Evolutionary conservation across 2,888 invertebrate genomes (phyloP).

Genomic region (Chaetogeoica ovagalla): DNA sequence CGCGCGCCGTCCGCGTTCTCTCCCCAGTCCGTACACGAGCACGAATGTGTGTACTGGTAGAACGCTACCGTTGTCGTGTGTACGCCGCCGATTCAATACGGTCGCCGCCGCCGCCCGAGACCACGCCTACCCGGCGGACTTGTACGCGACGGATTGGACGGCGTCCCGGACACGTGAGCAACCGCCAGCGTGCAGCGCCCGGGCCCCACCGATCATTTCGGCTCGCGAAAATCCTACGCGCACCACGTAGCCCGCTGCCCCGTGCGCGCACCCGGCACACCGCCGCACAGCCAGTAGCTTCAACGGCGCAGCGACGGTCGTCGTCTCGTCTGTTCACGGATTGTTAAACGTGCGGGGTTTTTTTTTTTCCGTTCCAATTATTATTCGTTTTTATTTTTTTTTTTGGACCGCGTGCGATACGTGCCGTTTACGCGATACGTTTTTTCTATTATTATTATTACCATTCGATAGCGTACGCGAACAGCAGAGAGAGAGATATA

Average conservation of each 20-base stretch:
- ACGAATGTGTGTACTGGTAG: background rate
- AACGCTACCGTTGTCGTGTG: conserved; percentile 14
- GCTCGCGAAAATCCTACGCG: conserved; percentile 52
- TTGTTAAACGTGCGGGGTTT: background rate
- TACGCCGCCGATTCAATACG: conserved; percentile 47
- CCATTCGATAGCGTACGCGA: background rate
- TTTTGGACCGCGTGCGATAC: background rate
- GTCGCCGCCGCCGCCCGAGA: conserved; percentile 12
- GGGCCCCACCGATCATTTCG: conserved; percentile 53
- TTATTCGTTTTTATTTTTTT: background rate
- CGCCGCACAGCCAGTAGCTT: conserved; percentile 42
- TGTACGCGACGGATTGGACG: conserved; percentile 48
- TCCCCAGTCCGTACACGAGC: background rate
- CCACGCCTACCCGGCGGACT: conserved; percentile 47
- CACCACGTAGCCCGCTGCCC: conserved; percentile 40
- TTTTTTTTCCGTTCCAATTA: conserved; percentile 8
- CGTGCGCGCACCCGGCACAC: conserved; percentile 46
- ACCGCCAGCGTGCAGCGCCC: conserved; percentile 52
- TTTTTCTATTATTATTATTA: background rate
- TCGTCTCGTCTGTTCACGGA: conserved; percentile 5
- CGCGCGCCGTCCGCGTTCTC: background rate
- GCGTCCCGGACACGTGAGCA: conserved; percentile 51
- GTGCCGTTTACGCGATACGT: background rate
- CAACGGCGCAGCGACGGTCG: conserved; percentile 23
- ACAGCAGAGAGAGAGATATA: too few species aligned